These are phyloP conservation scores for Portevinia maculata DNA, from an alignment of 2,888 invertebrate genomes.

Conservation along the genomic window DNA sequence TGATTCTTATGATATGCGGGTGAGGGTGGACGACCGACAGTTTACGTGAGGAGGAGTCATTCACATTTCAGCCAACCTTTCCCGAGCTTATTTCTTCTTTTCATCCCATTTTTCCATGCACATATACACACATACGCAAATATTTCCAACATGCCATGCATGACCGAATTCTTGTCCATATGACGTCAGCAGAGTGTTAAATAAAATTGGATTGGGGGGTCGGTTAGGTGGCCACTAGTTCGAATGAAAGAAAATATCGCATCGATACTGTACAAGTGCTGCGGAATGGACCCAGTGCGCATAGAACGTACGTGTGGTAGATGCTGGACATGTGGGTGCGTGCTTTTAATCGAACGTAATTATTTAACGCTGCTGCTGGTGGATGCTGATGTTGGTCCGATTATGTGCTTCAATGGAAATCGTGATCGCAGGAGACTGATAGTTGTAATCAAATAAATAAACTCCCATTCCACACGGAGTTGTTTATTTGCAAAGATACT, in stretches of 20 bases:
- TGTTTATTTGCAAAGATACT: slow-evolving; percentile 15
- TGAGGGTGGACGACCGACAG: slow-evolving; percentile 38
- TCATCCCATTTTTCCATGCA: slow-evolving; percentile 17
- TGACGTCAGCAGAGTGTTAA: slow-evolving; percentile 52
- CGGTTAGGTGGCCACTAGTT: neutral
- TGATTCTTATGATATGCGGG: slow-evolving; percentile 40
- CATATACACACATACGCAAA: slow-evolving; percentile 16
- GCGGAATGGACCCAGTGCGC: slow-evolving; percentile 6
- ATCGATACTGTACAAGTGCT: slow-evolving; percentile 21
- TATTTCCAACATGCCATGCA: slow-evolving; percentile 17
- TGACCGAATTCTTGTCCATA: slow-evolving; percentile 4
- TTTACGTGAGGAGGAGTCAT: slow-evolving; percentile 30
- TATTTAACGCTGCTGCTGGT: slow-evolving; percentile 38
- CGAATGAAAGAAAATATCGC: slow-evolving; percentile 22
- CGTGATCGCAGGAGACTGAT: slow-evolving; percentile 31
- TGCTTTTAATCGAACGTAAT: slow-evolving; percentile 46
- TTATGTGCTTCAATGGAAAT: slow-evolving; percentile 26
- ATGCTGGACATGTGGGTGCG: slow-evolving; percentile 39
- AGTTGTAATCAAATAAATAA: slow-evolving; percentile 53
- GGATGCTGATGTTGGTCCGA: slow-evolving; percentile 4
- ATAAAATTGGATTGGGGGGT: slow-evolving; percentile 38
- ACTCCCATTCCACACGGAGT: slow-evolving; percentile 23
- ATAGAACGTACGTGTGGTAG: slow-evolving; percentile 5
- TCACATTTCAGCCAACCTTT: slow-evolving; percentile 42
- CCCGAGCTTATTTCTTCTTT: neutral